phyloP scores from a whole-genome alignment of 2,113 vertebrate species.

The Mesocricetus auratus region DNA sequence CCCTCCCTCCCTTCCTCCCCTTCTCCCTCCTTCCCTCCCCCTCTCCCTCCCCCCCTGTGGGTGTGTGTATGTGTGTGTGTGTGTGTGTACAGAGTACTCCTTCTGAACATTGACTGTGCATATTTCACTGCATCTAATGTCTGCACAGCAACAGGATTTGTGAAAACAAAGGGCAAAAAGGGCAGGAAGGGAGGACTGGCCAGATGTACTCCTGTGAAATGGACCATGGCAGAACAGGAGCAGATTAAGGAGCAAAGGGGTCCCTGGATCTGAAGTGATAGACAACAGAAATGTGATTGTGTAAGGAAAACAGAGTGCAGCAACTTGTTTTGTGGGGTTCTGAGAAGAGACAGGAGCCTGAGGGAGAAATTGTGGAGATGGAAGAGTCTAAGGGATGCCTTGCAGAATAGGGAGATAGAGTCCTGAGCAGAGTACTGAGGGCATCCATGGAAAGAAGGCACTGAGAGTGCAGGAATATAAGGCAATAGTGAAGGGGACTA shows the following conservation, averaged over 20 bases:
- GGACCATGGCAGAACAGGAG: background rate
- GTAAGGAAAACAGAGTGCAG: background rate
- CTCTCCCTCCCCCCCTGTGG: no score
- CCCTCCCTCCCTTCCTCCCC: no score
- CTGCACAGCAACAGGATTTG: background rate
- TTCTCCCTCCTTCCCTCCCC: rapidly evolving
- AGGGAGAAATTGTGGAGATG: background rate
- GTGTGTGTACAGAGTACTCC: background rate
- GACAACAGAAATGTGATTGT: background rate
- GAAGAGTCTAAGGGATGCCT: background rate
- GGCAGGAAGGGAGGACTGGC: background rate
- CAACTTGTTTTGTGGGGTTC: background rate
- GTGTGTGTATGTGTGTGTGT: background rate
- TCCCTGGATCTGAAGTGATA: background rate
- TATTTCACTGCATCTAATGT: background rate
- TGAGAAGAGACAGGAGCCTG: background rate
- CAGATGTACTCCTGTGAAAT: background rate
- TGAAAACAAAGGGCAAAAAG: background rate
- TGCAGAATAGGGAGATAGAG: background rate
- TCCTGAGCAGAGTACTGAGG: background rate
- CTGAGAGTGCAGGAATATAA: rapidly evolving
- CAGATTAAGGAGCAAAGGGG: background rate
- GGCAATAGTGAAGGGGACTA: background rate
- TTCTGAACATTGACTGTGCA: background rate
- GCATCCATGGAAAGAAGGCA: background rate